These are phyloP conservation scores for Macaria liturata DNA, from an alignment of 2,888 invertebrate species.

Conservation along the genomic window DNA sequence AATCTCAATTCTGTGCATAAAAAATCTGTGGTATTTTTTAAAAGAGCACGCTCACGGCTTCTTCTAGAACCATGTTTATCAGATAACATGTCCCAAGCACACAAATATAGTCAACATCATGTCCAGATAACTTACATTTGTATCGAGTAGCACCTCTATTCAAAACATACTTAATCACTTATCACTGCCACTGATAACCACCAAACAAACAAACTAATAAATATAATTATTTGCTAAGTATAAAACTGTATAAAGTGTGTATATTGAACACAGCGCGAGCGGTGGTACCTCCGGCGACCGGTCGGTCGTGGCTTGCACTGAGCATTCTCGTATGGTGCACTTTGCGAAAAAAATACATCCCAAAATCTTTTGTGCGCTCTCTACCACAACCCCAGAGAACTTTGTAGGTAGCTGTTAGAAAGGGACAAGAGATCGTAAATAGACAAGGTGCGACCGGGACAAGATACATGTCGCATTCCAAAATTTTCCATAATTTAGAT, in stretches of 20 bases:
- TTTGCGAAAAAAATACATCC: slow-evolving; percentile 80
- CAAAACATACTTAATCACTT: slow-evolving; percentile 18
- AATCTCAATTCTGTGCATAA: no score
- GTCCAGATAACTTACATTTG: slow-evolving; percentile 9
- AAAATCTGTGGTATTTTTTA: background rate
- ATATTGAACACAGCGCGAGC: slow-evolving; percentile 6
- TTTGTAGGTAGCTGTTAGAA: slow-evolving; percentile 66
- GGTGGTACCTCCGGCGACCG: slow-evolving; percentile 29
- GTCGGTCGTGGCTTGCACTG: slow-evolving; percentile 50
- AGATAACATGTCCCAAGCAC: slow-evolving; percentile 5
- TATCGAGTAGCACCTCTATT: slow-evolving; percentile 7
- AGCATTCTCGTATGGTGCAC: slow-evolving; percentile 67
- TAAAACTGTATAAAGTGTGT: slow-evolving; percentile 1
- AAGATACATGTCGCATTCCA: slow-evolving; percentile 70
- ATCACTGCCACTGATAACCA: slow-evolving; percentile 22
- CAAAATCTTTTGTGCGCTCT: slow-evolving; percentile 77
- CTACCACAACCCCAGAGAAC: slow-evolving; percentile 69
- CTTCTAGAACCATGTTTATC: background rate
- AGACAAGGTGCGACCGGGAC: slow-evolving; percentile 57
- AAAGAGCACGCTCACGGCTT: background rate
- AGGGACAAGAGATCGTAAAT: slow-evolving; percentile 49
- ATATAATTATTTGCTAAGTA: slow-evolving; percentile 9
- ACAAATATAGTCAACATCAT: slow-evolving; percentile 6
- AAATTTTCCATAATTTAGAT: slow-evolving; percentile 83
- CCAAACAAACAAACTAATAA: slow-evolving; percentile 19